A percentile compares a stretch with the other conserved stretches of the same genome.
Evolutionary conservation across 2,113 vertebrate species (phyloP).

Genomic region (Rhynchopsitta pachyrhyncha): DNA sequence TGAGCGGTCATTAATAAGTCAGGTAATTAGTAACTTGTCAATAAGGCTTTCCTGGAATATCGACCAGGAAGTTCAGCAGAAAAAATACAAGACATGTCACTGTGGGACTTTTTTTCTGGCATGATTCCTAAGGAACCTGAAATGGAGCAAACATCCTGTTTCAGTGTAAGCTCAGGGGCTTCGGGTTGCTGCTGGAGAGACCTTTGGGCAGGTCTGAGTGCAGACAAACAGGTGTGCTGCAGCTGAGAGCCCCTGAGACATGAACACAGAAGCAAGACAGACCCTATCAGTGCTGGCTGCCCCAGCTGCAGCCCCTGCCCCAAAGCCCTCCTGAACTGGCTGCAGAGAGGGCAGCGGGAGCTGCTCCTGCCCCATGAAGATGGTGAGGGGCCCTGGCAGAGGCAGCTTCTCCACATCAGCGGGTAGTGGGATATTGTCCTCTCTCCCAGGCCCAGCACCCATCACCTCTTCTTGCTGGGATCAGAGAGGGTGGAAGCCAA

Average conservation of each 20-base stretch:
- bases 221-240: background rate
- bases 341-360: background rate
- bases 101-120: background rate
- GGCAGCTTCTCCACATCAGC: rapidly evolving
- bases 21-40: constrained; percentile 8
- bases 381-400: background rate
- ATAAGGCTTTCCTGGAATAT: background rate
- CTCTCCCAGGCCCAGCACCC: background rate
- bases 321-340: background rate
- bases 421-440: rapidly evolving
- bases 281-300: background rate
- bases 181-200: background rate
- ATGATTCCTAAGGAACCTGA: background rate
- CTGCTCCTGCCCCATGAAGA: background rate
- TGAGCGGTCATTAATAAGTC: background rate
- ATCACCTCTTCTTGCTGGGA: background rate
- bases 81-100: background rate
- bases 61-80: background rate
- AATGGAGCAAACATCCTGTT: background rate
- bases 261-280: rapidly evolving
- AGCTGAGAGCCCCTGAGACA: background rate
- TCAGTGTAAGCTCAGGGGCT: background rate
- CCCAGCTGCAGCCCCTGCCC: background rate
- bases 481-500: background rate
- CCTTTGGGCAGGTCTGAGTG: background rate